Percentiles rank a stretch among this genome's conserved stretches.
Conservation (phyloP, 2,797 vertebrate species). For the Hoplostethus atlanticus region DNA sequence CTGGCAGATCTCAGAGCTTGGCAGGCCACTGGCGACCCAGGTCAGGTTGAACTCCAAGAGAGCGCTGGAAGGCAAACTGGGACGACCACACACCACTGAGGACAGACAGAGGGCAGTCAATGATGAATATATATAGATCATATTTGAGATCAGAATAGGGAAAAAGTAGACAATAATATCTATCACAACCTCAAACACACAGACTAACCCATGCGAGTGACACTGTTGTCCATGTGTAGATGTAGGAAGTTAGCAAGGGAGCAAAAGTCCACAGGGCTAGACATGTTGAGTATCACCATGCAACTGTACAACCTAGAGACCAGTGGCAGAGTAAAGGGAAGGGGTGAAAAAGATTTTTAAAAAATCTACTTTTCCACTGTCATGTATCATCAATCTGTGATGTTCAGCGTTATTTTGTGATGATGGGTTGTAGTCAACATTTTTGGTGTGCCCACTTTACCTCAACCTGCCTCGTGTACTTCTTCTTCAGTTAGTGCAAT, state of each 20-base stretch:
- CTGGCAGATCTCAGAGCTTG: constrained; percentile 51
- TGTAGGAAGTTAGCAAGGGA: constrained; percentile 45
- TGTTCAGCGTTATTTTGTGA: no score
- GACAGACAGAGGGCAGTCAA: constrained; percentile 20
- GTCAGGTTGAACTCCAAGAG: constrained; percentile 67
- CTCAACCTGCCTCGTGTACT: no score
- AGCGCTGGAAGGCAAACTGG: neutral
- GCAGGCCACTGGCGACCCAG: constrained; percentile 62
- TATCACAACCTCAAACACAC: neutral
- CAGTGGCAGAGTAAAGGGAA: neutral
- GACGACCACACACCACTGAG: constrained; percentile 72
- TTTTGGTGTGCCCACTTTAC: no score
- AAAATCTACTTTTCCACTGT: neutral
- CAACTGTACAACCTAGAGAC: constrained; percentile 70
- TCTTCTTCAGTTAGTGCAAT: no score
- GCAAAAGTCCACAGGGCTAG: constrained; percentile 55
- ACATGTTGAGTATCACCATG: constrained; percentile 72
- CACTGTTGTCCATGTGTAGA: constrained; percentile 16
- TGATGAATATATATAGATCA: neutral
- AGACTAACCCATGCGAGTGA: constrained; percentile 70
- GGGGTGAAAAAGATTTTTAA: neutral
- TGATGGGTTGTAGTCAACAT: no score
- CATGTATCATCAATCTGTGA: neutral
- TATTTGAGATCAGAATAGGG: neutral
- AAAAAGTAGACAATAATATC: neutral